Conservation (phyloP, 2,797 vertebrate species). For the Galaxias olidus region DNA sequence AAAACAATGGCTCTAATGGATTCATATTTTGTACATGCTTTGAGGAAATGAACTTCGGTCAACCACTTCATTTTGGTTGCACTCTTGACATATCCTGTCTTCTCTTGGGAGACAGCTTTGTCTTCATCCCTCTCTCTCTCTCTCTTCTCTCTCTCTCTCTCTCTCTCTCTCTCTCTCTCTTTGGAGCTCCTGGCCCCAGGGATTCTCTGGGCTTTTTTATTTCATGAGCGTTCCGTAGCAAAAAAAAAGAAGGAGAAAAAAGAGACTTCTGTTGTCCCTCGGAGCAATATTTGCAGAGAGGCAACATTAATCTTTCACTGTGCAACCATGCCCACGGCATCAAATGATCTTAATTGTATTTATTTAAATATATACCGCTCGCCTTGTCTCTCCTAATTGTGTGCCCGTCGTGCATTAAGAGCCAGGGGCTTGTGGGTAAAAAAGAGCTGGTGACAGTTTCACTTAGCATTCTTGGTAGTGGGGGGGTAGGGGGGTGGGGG, state of each 20-base stretch:
- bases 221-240: conserved; percentile 58
- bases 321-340: conserved; percentile 60
- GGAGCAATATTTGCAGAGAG: conserved; percentile 64
- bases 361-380: conserved; percentile 69
- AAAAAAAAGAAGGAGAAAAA: no score
- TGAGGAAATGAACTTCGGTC: no score
- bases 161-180: conserved; percentile 8
- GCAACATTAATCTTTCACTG: conserved; percentile 72
- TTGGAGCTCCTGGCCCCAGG: conserved; percentile 53
- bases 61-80: no score
- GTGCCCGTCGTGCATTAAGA: conserved; percentile 30
- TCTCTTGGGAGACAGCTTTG: no score
- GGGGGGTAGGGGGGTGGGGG: no score
- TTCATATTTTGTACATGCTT: no score
- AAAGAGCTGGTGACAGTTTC: conserved; percentile 50
- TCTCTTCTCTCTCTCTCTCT: conserved; percentile 12
- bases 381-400: conserved; percentile 58
- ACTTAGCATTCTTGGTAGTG: conserved; percentile 36
- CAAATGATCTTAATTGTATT: conserved; percentile 74
- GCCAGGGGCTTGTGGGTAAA: conserved; percentile 35
- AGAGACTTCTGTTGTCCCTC: conserved; percentile 63
- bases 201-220: conserved; percentile 57
- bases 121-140: conserved; percentile 1
- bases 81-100: no score
- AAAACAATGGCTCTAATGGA: no score